Percentiles rank a stretch among this genome's conserved stretches.
These are phyloP conservation scores for Oconnorella tubifera DNA, from an alignment of 2,888 invertebrate species.

Conservation along the genomic window DNA sequence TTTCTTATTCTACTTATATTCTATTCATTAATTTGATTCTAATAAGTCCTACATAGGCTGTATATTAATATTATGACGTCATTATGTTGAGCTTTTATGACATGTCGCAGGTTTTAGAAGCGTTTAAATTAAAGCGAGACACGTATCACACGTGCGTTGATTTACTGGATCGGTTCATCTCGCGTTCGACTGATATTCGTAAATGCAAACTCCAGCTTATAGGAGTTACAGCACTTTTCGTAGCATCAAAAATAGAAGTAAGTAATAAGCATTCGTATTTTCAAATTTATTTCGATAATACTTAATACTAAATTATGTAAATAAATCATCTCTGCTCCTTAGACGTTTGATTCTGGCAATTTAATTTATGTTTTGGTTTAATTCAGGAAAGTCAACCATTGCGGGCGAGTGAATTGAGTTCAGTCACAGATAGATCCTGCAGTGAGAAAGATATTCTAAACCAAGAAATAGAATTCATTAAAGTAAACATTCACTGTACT, in stretches of 20 bases:
- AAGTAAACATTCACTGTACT: too few relatives aligned
- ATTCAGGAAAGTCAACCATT: constrained; percentile 97
- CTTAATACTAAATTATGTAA: too few relatives aligned
- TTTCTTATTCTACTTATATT: too few relatives aligned
- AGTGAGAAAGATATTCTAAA: constrained; percentile 76
- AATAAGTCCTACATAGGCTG: too few relatives aligned
- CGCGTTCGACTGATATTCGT: constrained; percentile 67
- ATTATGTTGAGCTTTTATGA: too few relatives aligned
- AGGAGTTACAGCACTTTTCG: constrained; percentile 90
- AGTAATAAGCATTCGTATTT: too few relatives aligned
- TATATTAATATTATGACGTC: too few relatives aligned
- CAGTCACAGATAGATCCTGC: constrained; percentile 96
- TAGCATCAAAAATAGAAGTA: constrained; percentile 85
- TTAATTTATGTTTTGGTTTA: background rate
- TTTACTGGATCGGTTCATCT: constrained; percentile 87
- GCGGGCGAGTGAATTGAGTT: constrained; percentile 88
- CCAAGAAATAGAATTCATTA: constrained; percentile 73
- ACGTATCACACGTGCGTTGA: constrained; percentile 93
- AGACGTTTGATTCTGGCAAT: background rate
- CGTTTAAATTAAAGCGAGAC: constrained; percentile 89
- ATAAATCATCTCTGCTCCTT: too few relatives aligned
- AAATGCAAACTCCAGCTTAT: constrained; percentile 88
- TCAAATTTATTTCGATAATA: too few relatives aligned
- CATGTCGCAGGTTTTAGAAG: constrained; percentile 94
- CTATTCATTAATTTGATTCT: too few relatives aligned